Evolutionary conservation across 2,888 invertebrate genomes (phyloP).

Genomic region (Agonopterix alstromeriana): DNA sequence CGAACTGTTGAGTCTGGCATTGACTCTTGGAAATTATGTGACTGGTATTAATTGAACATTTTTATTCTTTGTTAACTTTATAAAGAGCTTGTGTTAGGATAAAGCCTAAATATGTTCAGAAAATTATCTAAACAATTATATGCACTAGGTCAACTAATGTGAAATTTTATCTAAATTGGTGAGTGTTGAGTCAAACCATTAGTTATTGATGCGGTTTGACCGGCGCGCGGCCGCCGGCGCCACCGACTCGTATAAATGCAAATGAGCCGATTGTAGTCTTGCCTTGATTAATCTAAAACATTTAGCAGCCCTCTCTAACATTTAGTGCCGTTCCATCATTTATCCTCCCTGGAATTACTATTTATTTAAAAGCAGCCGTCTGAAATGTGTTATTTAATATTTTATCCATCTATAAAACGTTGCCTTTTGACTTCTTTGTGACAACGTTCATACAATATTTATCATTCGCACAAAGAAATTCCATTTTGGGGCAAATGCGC

Average conservation of each 20-base stretch:
- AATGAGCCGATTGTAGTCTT: constrained; percentile 54
- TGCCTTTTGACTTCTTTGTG: constrained; percentile 57
- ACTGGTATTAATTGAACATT: too few species aligned
- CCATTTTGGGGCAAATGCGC: constrained; percentile 66
- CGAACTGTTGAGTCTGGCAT: constrained; percentile 17
- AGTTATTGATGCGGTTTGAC: constrained; percentile 43
- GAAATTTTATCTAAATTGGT: constrained; percentile 8
- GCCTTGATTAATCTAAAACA: constrained; percentile 58
- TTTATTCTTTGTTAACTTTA: too few species aligned
- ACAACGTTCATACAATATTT: constrained; percentile 65
- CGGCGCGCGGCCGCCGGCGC: constrained; percentile 25
- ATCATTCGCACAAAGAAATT: constrained; percentile 67
- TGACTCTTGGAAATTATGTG: not conserved
- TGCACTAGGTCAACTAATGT: too few species aligned
- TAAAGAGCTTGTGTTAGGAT: too few species aligned
- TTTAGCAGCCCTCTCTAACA: constrained; percentile 32
- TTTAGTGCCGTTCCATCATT: constrained; percentile 1
- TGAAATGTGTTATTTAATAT: constrained; percentile 28
- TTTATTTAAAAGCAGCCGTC: too few species aligned
- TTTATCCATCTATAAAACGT: constrained; percentile 31
- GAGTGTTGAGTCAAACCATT: constrained; percentile 20
- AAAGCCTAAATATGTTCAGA: too few species aligned
- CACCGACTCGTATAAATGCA: constrained; percentile 57
- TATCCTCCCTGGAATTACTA: not conserved
- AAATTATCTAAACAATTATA: too few species aligned